Conservation (phyloP, 2,888 invertebrate genomes). For the Meghimatium bilineatum region DNA sequence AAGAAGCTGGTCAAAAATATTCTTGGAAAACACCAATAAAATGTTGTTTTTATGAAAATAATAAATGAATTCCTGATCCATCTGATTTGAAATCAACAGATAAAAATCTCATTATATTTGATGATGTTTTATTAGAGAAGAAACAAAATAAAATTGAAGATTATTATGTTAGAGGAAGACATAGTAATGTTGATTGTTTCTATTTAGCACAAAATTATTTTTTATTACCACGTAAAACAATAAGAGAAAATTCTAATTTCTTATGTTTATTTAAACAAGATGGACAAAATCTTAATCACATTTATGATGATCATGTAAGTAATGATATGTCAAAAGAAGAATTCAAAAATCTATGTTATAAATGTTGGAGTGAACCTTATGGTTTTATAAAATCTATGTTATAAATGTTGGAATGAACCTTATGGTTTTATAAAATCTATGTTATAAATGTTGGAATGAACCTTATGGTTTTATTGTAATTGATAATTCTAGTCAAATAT, state of each 20-base stretch:
- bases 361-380: too few relatives aligned
- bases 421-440: too few relatives aligned
- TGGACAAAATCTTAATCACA: constrained; percentile 4
- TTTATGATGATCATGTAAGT: constrained; percentile 15
- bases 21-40: neutral
- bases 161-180: constrained; percentile 30
- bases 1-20: neutral
- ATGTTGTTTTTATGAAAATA: constrained; percentile 20
- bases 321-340: constrained; percentile 13
- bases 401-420: too few relatives aligned
- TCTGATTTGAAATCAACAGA: neutral
- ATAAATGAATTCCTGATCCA: neutral
- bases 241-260: constrained; percentile 21
- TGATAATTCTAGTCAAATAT: constrained; percentile 18
- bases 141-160: constrained; percentile 20
- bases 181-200: neutral
- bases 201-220: neutral
- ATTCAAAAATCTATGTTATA: constrained; percentile 14
- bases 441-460: constrained; percentile 15
- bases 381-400: too few relatives aligned
- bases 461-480: constrained; percentile 15
- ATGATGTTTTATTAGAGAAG: constrained; percentile 21
- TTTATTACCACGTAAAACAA: constrained; percentile 16
- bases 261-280: constrained; percentile 24
- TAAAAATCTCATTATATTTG: constrained; percentile 5